phyloP scores from a whole-genome alignment of 30 jellyfish, hydroid and myxozoan species.

The Hydra vulgaris region DNA sequence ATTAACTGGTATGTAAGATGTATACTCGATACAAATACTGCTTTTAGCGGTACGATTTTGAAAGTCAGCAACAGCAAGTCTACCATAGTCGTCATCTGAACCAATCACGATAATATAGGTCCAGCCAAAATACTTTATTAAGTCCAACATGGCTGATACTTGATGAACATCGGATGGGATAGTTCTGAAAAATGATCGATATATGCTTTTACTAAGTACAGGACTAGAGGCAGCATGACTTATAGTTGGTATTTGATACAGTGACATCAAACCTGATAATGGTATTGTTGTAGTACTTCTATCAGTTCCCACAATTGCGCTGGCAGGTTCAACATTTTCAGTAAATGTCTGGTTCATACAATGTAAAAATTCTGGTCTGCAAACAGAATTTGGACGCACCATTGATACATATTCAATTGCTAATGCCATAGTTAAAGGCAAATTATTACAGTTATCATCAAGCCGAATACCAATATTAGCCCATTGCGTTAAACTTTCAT shows the following conservation, averaged over 20 bases:
- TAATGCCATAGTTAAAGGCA: slow-evolving; percentile 72
- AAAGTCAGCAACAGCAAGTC: slow-evolving; percentile 56
- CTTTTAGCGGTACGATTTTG: slow-evolving; percentile 45
- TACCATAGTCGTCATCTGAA: slow-evolving; percentile 85
- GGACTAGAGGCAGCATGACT: slow-evolving; percentile 87
- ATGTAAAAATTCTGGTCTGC: slow-evolving; percentile 67
- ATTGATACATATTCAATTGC: slow-evolving; percentile 75
- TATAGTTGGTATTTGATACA: slow-evolving; percentile 56
- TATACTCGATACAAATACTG: slow-evolving; percentile 57
- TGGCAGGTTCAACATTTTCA: slow-evolving; percentile 5
- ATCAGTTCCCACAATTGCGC: slow-evolving; percentile 73
- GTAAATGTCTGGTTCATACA: slow-evolving; percentile 31
- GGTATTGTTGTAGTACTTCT: slow-evolving; percentile 66
- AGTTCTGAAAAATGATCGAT: slow-evolving; percentile 74
- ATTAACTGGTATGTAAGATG: slow-evolving; percentile 59
- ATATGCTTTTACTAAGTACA: slow-evolving; percentile 53
- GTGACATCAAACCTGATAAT: slow-evolving; percentile 65
- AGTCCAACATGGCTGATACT: slow-evolving; percentile 64
- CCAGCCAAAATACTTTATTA: slow-evolving; percentile 59
- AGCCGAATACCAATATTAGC: slow-evolving; percentile 51
- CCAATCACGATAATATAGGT: slow-evolving; percentile 66
- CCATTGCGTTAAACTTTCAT: background rate
- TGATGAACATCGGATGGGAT: slow-evolving; percentile 83
- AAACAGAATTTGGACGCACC: slow-evolving; percentile 75
- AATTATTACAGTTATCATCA: slow-evolving; percentile 51